These are phyloP conservation scores for Portunus trituberculatus DNA, from an alignment of 1,140 invertebrate species.

Conservation along the genomic window DNA sequence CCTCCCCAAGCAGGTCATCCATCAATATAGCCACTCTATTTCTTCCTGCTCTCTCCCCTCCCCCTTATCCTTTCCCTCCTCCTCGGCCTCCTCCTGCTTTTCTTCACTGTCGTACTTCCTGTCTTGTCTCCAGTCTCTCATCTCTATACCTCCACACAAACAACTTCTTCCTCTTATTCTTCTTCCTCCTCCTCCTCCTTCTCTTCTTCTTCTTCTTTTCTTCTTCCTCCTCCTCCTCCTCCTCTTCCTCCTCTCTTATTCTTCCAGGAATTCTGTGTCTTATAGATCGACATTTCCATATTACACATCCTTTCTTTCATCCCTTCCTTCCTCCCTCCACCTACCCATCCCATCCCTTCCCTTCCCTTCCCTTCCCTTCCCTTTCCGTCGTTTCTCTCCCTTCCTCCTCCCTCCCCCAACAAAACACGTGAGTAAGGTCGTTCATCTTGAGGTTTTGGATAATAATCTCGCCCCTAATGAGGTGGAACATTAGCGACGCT, in stretches of 20 bases:
- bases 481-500: not conserved
- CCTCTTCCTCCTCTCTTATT: not conserved
- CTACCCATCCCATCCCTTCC: not conserved
- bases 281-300: too few relatives aligned
- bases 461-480: not conserved
- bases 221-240: not conserved
- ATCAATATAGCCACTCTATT: constrained; percentile 1
- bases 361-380: not conserved
- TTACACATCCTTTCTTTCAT: too few relatives aligned
- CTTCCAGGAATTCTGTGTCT: not conserved
- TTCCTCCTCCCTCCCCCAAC: not conserved
- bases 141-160: constrained; percentile 10
- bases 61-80: not conserved
- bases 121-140: not conserved
- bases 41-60: not conserved
- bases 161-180: not conserved
- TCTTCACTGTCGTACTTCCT: not conserved
- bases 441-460: not conserved
- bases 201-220: not conserved
- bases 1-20: not conserved
- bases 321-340: too few relatives aligned
- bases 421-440: not conserved
- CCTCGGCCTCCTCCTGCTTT: not conserved
- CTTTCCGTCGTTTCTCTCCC: too few relatives aligned
- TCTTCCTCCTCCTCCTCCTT: not conserved